phyloP scores from a whole-genome alignment of 2,888 invertebrate species.

The Folsomia candida region DNA sequence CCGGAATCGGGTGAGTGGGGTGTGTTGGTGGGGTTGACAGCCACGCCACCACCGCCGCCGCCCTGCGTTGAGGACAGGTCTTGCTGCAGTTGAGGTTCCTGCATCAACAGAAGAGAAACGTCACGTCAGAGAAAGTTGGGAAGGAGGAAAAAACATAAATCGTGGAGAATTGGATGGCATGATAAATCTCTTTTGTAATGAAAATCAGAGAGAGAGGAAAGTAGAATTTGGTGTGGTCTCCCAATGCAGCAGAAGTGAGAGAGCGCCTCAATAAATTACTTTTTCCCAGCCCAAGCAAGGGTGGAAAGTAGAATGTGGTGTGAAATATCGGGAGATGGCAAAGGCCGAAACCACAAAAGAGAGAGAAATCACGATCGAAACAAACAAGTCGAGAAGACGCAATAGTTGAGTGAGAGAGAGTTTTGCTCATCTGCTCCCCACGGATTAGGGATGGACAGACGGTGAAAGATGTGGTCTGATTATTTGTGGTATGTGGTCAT shows the following conservation, averaged over 20 bases:
- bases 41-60: slow-evolving; percentile 46
- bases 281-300: background rate
- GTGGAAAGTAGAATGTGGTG: background rate
- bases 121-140: background rate
- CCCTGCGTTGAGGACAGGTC: slow-evolving; percentile 23
- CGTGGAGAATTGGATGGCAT: background rate
- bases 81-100: background rate
- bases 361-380: background rate
- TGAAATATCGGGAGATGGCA: background rate
- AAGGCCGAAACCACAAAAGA: background rate
- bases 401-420: background rate
- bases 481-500: background rate
- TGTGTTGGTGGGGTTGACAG: slow-evolving; percentile 32
- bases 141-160: background rate
- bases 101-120: background rate
- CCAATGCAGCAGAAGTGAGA: background rate
- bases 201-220: slow-evolving; percentile 8
- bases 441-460: slow-evolving; percentile 8
- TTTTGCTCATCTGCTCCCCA: background rate
- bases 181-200: slow-evolving; percentile 1
- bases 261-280: slow-evolving; percentile 14
- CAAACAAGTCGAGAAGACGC: background rate
- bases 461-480: slow-evolving; percentile 9
- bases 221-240: background rate
- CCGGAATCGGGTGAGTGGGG: slow-evolving; percentile 53